These are phyloP conservation scores for Lucinisca nassula DNA, from an alignment of 2,888 invertebrate species.

Conservation along the genomic window DNA sequence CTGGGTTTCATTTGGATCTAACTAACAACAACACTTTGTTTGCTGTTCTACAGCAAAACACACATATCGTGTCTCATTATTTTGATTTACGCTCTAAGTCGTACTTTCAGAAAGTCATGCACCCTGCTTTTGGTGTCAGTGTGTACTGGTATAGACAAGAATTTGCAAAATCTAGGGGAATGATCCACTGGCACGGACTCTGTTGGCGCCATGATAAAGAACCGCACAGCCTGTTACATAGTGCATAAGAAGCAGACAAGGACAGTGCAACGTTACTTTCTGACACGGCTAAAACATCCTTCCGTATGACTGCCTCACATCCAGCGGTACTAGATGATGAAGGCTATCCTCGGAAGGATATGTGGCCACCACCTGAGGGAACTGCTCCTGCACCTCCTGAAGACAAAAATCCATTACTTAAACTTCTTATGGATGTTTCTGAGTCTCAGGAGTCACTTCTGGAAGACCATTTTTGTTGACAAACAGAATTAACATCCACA, in stretches of 20 bases:
- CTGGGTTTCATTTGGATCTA: slow-evolving; percentile 28
- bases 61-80: slow-evolving; percentile 45
- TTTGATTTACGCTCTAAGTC: slow-evolving; percentile 69
- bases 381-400: slow-evolving; percentile 43
- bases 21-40: not conserved
- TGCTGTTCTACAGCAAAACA: not conserved
- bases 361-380: slow-evolving; percentile 49
- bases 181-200: slow-evolving; percentile 75
- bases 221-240: slow-evolving; percentile 37
- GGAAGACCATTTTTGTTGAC: slow-evolving; percentile 61
- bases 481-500: slow-evolving; percentile 58
- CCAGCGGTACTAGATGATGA: slow-evolving; percentile 35
- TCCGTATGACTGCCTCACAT: slow-evolving; percentile 63
- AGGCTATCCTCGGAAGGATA: slow-evolving; percentile 62
- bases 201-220: slow-evolving; percentile 63
- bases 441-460: slow-evolving; percentile 61
- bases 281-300: slow-evolving; percentile 49
- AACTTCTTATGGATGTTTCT: slow-evolving; percentile 72
- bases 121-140: slow-evolving; percentile 68
- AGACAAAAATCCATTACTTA: slow-evolving; percentile 65
- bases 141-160: slow-evolving; percentile 73
- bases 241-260: slow-evolving; percentile 29
- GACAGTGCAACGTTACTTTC: slow-evolving; percentile 36
- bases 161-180: slow-evolving; percentile 72
- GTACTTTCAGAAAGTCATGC: slow-evolving; percentile 71